Conservation (phyloP, 1,140 invertebrate genomes). For the Ooceraea biroi region DNA sequence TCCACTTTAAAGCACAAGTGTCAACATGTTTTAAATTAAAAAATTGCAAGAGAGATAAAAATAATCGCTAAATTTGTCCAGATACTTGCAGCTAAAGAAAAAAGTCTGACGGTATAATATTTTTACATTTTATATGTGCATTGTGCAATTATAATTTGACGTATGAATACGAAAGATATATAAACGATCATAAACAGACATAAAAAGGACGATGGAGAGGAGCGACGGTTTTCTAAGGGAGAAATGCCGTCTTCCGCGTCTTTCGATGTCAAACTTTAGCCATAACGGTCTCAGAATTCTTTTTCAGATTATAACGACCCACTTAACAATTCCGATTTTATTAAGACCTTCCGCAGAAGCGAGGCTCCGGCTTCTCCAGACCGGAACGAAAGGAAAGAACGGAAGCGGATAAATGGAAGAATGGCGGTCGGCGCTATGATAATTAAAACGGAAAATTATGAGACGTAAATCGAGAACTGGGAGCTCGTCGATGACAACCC, state of each 20-base stretch:
- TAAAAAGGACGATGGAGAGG: not conserved
- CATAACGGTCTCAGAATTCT: constrained; percentile 39
- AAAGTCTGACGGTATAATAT: not conserved
- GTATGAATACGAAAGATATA: not conserved
- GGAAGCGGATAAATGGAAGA: constrained; percentile 54
- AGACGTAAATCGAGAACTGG: constrained; percentile 45
- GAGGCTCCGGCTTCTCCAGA: constrained; percentile 47
- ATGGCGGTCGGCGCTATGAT: constrained; percentile 52
- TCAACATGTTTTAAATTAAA: not conserved
- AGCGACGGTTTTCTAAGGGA: not conserved
- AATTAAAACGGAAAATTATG: constrained; percentile 63
- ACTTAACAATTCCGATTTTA: constrained; percentile 79
- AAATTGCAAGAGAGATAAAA: not conserved
- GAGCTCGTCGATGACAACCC: constrained; percentile 29
- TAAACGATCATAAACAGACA: not conserved
- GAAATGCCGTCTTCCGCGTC: constrained; percentile 18
- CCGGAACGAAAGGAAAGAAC: constrained; percentile 49
- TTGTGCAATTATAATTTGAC: not conserved
- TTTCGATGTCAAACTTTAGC: constrained; percentile 46
- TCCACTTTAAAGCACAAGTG: not conserved
- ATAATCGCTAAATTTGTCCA: not conserved
- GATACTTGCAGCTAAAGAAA: not conserved
- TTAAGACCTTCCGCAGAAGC: constrained; percentile 61
- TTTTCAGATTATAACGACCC: constrained; percentile 74
- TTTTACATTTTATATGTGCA: not conserved